Evolutionary conservation across 2,113 vertebrate genomes (phyloP).

Genomic region (Callipepla californica): DNA sequence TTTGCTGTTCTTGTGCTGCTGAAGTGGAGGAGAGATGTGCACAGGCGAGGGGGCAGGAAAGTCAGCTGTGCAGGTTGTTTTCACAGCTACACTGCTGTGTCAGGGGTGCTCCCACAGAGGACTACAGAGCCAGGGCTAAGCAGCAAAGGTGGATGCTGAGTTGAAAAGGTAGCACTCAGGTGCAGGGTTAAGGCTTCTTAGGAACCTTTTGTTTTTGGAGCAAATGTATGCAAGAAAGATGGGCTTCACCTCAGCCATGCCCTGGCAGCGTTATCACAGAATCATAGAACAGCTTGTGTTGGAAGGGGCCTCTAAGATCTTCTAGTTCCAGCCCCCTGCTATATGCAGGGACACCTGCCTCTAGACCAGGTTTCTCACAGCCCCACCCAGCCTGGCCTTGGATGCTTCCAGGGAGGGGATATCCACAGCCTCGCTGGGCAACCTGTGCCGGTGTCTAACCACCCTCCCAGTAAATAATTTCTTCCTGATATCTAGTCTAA

Average conservation of each 20-base stretch:
- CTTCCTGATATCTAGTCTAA: too few relatives aligned
- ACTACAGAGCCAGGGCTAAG: not conserved
- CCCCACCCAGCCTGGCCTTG: too few relatives aligned
- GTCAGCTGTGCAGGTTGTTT: accelerated
- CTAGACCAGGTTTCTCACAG: too few relatives aligned
- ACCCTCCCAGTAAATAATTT: too few relatives aligned
- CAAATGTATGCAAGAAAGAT: not conserved
- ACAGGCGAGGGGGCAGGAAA: not conserved
- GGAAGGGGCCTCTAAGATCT: too few relatives aligned
- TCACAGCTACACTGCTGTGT: accelerated
- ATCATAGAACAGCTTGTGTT: too few relatives aligned
- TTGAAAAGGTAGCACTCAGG: not conserved
- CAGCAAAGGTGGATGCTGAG: not conserved
- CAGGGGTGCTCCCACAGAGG: accelerated
- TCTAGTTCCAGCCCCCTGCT: too few relatives aligned
- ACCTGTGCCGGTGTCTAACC: too few relatives aligned
- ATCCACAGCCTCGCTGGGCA: too few relatives aligned
- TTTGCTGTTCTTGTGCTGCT: not conserved
- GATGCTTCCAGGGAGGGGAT: too few relatives aligned
- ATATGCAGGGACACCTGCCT: too few relatives aligned
- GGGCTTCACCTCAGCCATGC: not conserved
- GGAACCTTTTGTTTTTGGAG: not conserved
- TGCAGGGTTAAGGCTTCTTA: not conserved
- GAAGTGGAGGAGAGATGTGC: not conserved
- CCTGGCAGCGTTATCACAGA: too few relatives aligned